Evolutionary conservation across 1,140 invertebrate genomes (phyloP), one percentile per base, ranked within the genome.

Genomic region (Elysia chlorotica): DNA sequence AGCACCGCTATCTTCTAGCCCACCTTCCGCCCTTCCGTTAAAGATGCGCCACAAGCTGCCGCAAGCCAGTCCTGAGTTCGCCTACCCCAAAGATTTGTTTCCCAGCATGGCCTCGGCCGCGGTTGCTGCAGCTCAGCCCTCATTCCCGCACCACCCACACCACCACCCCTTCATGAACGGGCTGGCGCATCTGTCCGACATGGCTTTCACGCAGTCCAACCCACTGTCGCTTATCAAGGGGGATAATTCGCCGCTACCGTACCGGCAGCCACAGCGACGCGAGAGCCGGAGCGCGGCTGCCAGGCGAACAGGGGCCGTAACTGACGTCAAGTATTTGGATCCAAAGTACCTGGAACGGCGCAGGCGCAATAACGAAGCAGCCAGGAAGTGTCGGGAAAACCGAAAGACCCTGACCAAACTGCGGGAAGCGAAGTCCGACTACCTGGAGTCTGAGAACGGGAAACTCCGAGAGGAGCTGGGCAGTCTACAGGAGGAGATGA

Each of bases 401-500:
- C 71, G 85, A n/a, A 87, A 86, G 69, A 76, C 77, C 28, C 67
- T 85, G 21, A 85, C 81, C 0, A 77, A 80, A 65, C 78, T 87
- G 25, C 83, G 85, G 14, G 88, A 90, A 63, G 90, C 90, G 10
- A 84, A 85, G 59, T 83, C 85, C 0, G 80, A 79, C 33, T 79
- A 83, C 35, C 73, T 78, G 89, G 92, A 85, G 89, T 79, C 91
- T 89, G 88, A 92, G 90, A 91, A 90, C 77, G 85, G 82, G 28
- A 92, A 94, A 81, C 90, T 98, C 0, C 93, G 96, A 80, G 92
- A 92, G 0, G 93, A 97, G 86, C 88, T 98, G 76, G 93, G 95
- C 67, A 90, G 93, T 70, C 90, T 98, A 3, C 95, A 95, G 14
- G 94, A 93, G 0, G 96, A 98, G 86, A 95, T 98, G 53, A 95